Evolutionary conservation across 2,113 vertebrate genomes (phyloP).

Genomic region (Gambusia holbrooki): DNA sequence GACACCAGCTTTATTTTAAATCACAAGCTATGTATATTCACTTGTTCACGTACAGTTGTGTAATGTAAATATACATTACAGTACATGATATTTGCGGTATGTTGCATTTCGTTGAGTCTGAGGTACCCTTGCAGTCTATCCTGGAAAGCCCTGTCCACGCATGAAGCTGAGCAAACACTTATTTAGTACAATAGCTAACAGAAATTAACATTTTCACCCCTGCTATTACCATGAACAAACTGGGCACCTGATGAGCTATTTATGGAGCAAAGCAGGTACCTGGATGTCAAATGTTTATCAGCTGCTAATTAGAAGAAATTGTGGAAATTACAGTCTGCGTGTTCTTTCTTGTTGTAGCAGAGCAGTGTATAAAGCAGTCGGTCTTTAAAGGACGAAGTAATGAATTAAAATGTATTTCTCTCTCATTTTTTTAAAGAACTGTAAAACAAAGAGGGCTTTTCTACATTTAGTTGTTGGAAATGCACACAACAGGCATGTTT

Average conservation of each 20-base stretch:
- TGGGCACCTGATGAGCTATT: constrained; percentile 31
- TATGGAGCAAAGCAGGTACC: constrained; percentile 35
- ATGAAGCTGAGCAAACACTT: constrained; percentile 17
- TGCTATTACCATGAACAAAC: constrained; percentile 55
- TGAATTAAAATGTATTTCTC: not conserved
- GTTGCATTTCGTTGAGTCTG: not conserved
- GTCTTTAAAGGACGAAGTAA: not conserved
- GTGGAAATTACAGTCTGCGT: constrained; percentile 18
- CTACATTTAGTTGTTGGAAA: not conserved
- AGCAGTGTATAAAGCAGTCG: not conserved
- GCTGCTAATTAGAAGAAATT: constrained; percentile 56
- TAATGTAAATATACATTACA: not conserved
- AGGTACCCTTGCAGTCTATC: not conserved
- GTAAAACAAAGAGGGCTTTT: not conserved
- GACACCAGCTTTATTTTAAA: not conserved
- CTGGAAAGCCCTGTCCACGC: not conserved
- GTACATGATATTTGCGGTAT: not conserved
- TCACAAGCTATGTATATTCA: not conserved
- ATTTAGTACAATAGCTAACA: constrained; percentile 33
- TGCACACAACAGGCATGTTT: not conserved
- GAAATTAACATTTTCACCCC: constrained; percentile 56
- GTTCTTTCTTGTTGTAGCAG: not conserved
- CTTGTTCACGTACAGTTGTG: not conserved
- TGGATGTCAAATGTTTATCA: constrained; percentile 65
- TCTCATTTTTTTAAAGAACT: not conserved